These are phyloP conservation scores for Sinocyclocheilus maitianheensis DNA, from an alignment of 2,113 vertebrate species.

Conservation along the genomic window DNA sequence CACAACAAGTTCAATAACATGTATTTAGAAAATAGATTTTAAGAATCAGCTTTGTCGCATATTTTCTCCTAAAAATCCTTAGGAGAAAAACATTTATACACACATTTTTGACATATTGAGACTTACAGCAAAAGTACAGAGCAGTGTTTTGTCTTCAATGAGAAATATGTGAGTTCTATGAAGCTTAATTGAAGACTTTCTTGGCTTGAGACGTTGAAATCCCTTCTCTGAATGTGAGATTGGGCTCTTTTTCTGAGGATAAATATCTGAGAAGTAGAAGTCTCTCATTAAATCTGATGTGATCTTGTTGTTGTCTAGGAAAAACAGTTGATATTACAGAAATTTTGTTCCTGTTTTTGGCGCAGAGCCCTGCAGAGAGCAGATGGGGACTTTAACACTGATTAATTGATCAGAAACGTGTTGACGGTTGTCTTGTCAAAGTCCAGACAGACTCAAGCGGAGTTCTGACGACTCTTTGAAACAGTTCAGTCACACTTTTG, in stretches of 20 bases:
- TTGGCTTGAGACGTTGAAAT: not conserved
- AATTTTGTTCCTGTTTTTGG: not conserved
- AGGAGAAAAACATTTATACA: too few relatives aligned
- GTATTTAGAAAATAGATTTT: too few relatives aligned
- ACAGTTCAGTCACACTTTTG: not conserved
- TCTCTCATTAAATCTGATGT: not conserved
- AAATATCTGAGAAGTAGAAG: not conserved
- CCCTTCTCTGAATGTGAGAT: not conserved
- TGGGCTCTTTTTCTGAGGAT: not conserved
- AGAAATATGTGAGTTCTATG: not conserved
- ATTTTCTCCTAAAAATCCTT: too few relatives aligned
- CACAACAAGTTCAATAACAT: too few relatives aligned
- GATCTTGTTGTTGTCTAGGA: not conserved
- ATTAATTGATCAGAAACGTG: slow-evolving; percentile 16
- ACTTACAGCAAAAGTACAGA: too few relatives aligned
- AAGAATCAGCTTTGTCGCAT: too few relatives aligned
- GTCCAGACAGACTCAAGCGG: not conserved
- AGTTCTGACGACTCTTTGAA: not conserved
- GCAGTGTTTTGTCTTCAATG: not conserved
- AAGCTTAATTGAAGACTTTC: not conserved
- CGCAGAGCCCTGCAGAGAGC: not conserved
- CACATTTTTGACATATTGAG: too few relatives aligned
- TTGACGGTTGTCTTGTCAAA: not conserved
- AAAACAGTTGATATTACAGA: not conserved
- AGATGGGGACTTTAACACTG: slow-evolving; percentile 24